These are phyloP conservation scores for Oncorhynchus kisutch DNA, from an alignment of 2,113 vertebrate genomes.

Conservation along the genomic window DNA sequence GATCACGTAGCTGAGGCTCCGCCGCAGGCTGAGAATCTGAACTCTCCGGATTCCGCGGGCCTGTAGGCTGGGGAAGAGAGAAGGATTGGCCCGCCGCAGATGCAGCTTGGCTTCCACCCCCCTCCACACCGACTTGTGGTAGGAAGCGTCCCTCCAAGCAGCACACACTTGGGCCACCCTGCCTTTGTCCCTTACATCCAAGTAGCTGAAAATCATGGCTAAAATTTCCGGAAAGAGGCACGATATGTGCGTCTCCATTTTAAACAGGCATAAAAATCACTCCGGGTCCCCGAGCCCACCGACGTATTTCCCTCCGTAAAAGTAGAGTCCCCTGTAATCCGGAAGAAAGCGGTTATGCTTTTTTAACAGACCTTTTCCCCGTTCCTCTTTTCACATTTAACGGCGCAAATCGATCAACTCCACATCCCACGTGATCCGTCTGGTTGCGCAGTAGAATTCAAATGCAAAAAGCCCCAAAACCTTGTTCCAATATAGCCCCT, in stretches of 20 bases:
- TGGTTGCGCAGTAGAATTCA: constrained; percentile 75
- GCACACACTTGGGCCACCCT: constrained; percentile 94
- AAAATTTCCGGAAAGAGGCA: constrained; percentile 98
- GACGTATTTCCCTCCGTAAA: constrained; percentile 17
- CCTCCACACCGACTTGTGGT: constrained; percentile 98
- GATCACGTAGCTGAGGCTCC: constrained; percentile 98
- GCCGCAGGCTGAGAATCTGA: constrained; percentile 95
- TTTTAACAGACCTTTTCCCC: constrained; percentile 17
- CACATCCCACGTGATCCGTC: constrained; percentile 74
- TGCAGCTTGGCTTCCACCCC: constrained; percentile 98
- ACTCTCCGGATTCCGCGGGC: constrained; percentile 93
- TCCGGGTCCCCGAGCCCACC: constrained; percentile 44
- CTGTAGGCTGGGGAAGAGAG: constrained; percentile 97
- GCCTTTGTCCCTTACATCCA: constrained; percentile 98
- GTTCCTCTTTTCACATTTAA: constrained; percentile 62
- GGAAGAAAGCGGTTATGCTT: constrained; percentile 20
- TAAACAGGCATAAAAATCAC: constrained; percentile 22
- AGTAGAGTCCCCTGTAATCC: constrained; percentile 27
- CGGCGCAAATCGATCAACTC: constrained; percentile 77
- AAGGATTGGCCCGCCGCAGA: constrained; percentile 95
- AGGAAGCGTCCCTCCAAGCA: constrained; percentile 96
- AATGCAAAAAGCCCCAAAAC: constrained; percentile 53
- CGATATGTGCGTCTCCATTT: constrained; percentile 83
- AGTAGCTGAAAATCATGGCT: constrained; percentile 98
- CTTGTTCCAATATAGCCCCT: constrained; percentile 59